Evolutionary conservation across 1,140 invertebrate genomes (phyloP), one percentile per base, ranked within the genome.

Genomic region (Drosophila parabipectinata): DNA sequence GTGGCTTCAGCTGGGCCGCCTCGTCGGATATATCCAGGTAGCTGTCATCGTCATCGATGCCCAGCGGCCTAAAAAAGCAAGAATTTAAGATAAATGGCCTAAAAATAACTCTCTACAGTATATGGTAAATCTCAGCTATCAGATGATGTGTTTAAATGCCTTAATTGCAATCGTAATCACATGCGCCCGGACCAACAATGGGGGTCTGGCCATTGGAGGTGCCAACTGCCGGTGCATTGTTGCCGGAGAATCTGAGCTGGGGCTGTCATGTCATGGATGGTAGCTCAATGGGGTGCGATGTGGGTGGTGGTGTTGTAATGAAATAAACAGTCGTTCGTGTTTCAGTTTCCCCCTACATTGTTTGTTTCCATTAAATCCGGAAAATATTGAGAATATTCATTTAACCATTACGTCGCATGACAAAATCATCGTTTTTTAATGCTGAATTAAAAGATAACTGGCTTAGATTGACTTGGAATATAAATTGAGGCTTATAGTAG

Each of bases 21-120:
- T 94, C 93, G 78, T 95, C 95, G 53, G 94, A 95, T 60, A 93
- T 92, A 51, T 94, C 94, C 77, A 93, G 92, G 75, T 94, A 94
- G 79, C 95, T 95, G 56, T 95, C 95, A 53, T 94, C 94, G 52
- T 95, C 61, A 95, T 95, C 91, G 30, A 95, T 95, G 66, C 95
- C 95, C 21, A 94, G 92, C 32, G 95, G 95, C 81, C 95, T 95
- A 90, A 4, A 14, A 9, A 9, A 2, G 32, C 8, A 47, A 54
- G 41, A 28, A 62, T 57, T 44, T 37, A 9, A 39, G 28, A 45
- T 9, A 39, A 24, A 32, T 37, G 10, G 3, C 14, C 26, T 26
- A 18, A 39, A 55, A 9, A 10, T 32, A 10, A 9, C 32, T 32
- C 32, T 8, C 32, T 26, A 55, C 30, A 48, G 7, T 10, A 8